phyloP scores from a whole-genome alignment of 2,888 invertebrate species.

The Corythucha ciliata region DNA sequence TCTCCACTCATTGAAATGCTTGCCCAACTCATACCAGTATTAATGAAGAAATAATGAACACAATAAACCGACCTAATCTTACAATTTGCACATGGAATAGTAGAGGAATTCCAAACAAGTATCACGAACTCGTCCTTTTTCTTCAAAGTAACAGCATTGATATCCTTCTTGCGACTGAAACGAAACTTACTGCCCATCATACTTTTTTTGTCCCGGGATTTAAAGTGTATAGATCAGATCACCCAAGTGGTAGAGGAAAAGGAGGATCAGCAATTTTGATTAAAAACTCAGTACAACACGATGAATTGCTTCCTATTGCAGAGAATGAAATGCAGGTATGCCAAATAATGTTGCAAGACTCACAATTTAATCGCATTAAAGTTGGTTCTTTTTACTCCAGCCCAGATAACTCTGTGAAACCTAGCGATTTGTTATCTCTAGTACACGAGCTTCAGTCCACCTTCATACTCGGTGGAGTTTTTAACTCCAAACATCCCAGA shows the following conservation, averaged over 20 bases:
- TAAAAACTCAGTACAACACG: constrained; percentile 5
- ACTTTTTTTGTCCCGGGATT: neutral
- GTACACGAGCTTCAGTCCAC: neutral
- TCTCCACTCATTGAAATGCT: neutral
- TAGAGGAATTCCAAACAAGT: constrained; percentile 1
- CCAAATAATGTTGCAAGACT: constrained; percentile 1
- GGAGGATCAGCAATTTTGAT: constrained; percentile 1
- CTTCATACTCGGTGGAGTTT: constrained; percentile 5
- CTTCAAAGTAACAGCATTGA: neutral
- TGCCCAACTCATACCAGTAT: constrained; percentile 5
- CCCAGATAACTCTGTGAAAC: neutral
- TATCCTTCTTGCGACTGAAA: neutral
- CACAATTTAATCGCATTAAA: constrained; percentile 2
- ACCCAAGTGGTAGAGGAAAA: neutral
- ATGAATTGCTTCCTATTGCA: constrained; percentile 5
- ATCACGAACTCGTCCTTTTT: neutral
- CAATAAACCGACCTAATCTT: neutral
- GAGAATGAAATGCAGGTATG: constrained; percentile 14
- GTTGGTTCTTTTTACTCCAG: constrained; percentile 3
- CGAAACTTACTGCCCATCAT: neutral
- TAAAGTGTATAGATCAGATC: constrained; percentile 1
- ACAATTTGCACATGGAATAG: constrained; percentile 4
- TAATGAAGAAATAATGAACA: constrained; percentile 8
- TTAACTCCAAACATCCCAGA: constrained; percentile 2
- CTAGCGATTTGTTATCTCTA: neutral